Evolutionary conservation across 2,888 invertebrate species (phyloP).

Genomic region (Mimas tiliae): DNA sequence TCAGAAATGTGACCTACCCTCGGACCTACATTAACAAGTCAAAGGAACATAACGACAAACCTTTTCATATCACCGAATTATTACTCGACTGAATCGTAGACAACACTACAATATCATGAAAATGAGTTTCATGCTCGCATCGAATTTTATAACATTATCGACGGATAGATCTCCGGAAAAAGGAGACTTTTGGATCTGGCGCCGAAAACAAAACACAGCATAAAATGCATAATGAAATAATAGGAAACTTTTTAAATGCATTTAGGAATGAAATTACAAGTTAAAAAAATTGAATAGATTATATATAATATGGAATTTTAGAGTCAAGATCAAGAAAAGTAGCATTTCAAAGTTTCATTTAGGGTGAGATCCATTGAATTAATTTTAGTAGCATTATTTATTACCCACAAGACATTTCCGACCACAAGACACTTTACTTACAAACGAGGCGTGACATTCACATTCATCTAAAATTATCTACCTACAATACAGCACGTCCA

Average conservation of each 20-base stretch:
- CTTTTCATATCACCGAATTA: not conserved
- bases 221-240: not conserved
- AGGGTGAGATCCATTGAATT: conserved; percentile 10
- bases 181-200: conserved; percentile 2
- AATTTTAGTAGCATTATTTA: not conserved
- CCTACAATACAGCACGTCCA: not conserved
- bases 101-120: conserved; percentile 5
- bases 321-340: not conserved
- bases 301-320: too few relatives aligned
- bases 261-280: conserved; percentile 26
- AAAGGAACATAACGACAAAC: conserved; percentile 19
- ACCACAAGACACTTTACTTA: conserved; percentile 12
- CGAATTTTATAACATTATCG: conserved; percentile 7
- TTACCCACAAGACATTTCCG: conserved; percentile 7
- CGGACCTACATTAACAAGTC: conserved; percentile 6
- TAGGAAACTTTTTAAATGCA: conserved; percentile 23
- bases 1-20: conserved; percentile 6
- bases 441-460: conserved; percentile 12
- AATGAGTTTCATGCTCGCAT: not conserved
- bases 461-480: conserved; percentile 15
- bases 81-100: not conserved
- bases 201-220: conserved; percentile 14
- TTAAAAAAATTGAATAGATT: not conserved
- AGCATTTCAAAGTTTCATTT: not conserved
- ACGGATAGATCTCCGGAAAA: conserved; percentile 7